These are phyloP conservation scores for Cariama cristata DNA, from an alignment of 2,113 vertebrate species.

Conservation along the genomic window DNA sequence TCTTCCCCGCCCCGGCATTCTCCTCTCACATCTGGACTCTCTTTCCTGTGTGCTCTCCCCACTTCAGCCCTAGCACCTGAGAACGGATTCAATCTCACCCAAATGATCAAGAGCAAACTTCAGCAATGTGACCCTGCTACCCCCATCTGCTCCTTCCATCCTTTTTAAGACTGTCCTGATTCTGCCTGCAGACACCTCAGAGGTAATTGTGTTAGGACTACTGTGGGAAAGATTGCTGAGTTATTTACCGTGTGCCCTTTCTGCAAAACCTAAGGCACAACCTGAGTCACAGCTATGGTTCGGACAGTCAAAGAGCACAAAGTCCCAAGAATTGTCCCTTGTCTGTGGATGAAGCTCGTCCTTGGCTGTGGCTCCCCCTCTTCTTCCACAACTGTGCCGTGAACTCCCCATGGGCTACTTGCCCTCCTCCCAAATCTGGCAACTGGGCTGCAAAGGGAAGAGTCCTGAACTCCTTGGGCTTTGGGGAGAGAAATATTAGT, in stretches of 20 bases:
- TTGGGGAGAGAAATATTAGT: not conserved
- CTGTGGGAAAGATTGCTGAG: not conserved
- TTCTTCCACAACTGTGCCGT: not conserved
- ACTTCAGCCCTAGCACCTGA: not conserved
- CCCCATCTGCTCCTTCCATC: not conserved
- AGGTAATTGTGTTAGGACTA: not conserved
- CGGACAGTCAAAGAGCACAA: not conserved
- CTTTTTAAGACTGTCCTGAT: not conserved
- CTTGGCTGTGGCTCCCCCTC: not conserved
- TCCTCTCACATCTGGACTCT: not conserved
- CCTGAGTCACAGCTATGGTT: not conserved
- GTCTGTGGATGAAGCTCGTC: accelerated
- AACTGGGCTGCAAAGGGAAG: not conserved
- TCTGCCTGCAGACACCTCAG: not conserved
- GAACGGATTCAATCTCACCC: not conserved
- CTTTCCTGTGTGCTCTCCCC: not conserved
- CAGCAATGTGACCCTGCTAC: not conserved
- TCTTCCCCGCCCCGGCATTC: accelerated
- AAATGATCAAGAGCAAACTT: not conserved
- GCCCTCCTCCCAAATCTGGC: not conserved
- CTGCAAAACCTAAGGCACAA: not conserved
- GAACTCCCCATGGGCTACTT: not conserved
- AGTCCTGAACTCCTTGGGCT: not conserved
- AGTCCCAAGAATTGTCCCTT: not conserved
- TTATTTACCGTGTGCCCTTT: not conserved